A percentile compares a stretch with the other conserved stretches of the same genome.
Evolutionary conservation across 2,888 invertebrate genomes (phyloP).

Genomic region (Malacosoma neustria): DNA sequence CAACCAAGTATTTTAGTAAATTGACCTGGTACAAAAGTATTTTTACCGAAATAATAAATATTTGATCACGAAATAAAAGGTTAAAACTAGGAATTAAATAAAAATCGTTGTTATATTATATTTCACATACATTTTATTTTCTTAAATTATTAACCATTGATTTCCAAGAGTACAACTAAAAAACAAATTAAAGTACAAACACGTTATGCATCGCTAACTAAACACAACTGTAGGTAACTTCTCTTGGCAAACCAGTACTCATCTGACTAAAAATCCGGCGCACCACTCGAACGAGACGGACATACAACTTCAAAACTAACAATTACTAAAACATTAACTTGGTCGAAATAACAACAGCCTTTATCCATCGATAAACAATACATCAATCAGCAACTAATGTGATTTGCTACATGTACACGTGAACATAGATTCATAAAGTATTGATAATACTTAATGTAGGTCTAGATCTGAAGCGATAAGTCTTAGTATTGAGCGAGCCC

Average conservation of each 20-base stretch:
- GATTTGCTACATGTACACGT: slow-evolving; percentile 58
- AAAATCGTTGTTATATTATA: slow-evolving; percentile 39
- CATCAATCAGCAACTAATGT: slow-evolving; percentile 60
- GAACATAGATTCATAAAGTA: slow-evolving; percentile 55
- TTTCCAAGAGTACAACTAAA: slow-evolving; percentile 76
- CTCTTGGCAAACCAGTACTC: slow-evolving; percentile 71
- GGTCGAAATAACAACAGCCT: slow-evolving; percentile 61
- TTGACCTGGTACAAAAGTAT: no score
- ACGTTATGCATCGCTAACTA: slow-evolving; percentile 73
- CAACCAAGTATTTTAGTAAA: no score
- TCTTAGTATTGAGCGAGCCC: slow-evolving; percentile 72
- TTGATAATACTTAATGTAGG: slow-evolving; percentile 62
- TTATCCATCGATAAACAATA: slow-evolving; percentile 51
- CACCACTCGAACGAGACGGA: slow-evolving; percentile 61
- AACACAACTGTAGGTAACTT: slow-evolving; percentile 75
- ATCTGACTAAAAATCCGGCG: slow-evolving; percentile 65
- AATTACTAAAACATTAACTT: slow-evolving; percentile 49
- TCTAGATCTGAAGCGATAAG: slow-evolving; percentile 67
- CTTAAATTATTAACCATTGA: slow-evolving; percentile 76
- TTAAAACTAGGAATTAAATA: slow-evolving; percentile 17
- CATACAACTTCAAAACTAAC: slow-evolving; percentile 32
- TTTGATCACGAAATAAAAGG: no score
- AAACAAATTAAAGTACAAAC: slow-evolving; percentile 76
- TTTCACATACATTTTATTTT: slow-evolving; percentile 75
- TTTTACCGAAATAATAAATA: no score